Evolutionary conservation across 30 jellyfish, hydroid and myxozoan genomes (phyloP).

Genomic region (Hydractinia symbiolongicarpus): DNA sequence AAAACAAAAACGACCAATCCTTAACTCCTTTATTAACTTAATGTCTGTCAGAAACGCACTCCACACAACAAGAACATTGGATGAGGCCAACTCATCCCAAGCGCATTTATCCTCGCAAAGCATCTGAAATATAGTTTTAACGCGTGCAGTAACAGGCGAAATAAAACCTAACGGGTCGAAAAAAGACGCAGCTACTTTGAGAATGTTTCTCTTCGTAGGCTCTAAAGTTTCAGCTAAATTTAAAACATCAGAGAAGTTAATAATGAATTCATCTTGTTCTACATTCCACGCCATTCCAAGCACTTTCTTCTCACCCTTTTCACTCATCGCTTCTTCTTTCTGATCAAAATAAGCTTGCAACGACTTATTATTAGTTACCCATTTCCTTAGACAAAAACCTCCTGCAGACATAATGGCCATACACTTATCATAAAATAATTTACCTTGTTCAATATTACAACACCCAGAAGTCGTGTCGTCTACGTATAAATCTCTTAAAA

Average conservation of each 20-base stretch:
- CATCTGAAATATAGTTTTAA: too few species aligned
- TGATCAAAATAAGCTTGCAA: constrained; percentile 15
- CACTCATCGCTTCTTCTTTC: not conserved
- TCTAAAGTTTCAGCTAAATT: constrained; percentile 36
- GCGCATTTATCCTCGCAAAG: too few species aligned
- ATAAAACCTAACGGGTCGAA: constrained; percentile 70
- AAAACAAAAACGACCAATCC: too few species aligned
- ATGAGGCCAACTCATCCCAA: too few species aligned
- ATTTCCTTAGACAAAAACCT: constrained; percentile 44
- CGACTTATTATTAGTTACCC: constrained; percentile 38
- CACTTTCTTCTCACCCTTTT: not conserved
- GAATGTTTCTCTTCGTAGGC: constrained; percentile 47
- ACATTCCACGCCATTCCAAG: constrained; percentile 36
- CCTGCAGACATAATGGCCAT: constrained; percentile 14
- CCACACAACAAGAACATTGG: too few species aligned
- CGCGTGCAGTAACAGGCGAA: too few species aligned
- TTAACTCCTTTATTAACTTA: too few species aligned
- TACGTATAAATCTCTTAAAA: not conserved
- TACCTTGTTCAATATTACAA: not conserved
- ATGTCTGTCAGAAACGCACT: too few species aligned
- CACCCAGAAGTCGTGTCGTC: not conserved
- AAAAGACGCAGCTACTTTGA: constrained; percentile 56
- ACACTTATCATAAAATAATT: not conserved
- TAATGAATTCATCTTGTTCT: not conserved
- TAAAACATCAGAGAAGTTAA: constrained; percentile 24